Base-by-base conservation (phyloP, 2,888 invertebrate genomes). In the Rhagonycha fulva region DNA sequence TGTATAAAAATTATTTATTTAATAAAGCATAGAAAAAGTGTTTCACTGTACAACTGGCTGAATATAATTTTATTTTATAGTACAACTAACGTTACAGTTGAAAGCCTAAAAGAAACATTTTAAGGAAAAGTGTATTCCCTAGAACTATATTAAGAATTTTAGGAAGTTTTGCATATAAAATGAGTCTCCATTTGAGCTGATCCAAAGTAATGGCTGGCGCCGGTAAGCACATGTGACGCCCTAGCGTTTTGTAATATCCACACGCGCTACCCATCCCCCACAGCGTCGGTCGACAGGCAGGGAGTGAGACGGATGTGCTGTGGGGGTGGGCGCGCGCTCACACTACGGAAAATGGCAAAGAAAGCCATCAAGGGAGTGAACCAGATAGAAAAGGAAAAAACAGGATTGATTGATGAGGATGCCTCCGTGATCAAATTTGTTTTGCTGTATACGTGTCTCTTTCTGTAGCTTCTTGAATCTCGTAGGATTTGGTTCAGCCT, bases 341-440 rank as follows among this genome's bases (percentile, higher is more conserved):
- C 83, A 81, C 82, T 82, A 84, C 82, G 83, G 84, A 86, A 86
- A 86, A 87, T 86, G 86, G 85, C 85, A 86, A 86, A 87, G 86
- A 87, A 87, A 86, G 86, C 85, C 86, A 86, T 86, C 86, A 86
- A 82, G 85, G 85, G 85, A 85, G 82, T 80, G 83, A 84, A 83
- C 84, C 83, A 83, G 84, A 83, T 84, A 85, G 83, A 84, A 83
- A 84, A 85, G 84, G 84, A 85, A 85, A 82, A 83, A 84, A 86
- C 85, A 86, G 87, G 87, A 87, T 87, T 85, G 86, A 88, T 87
- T 87, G 87, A 87, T 87, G 87, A 86, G 82, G 87, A 87, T 85
- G 87, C 87, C 87, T 86, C 85, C 85, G 85, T 87, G 87, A 87
- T 87, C 87, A 87, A 87, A 87, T 87, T 87, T 87, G 86, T 87